phyloP scores from a whole-genome alignment of 2,797 vertebrate species.

The Cuculus canorus region DNA sequence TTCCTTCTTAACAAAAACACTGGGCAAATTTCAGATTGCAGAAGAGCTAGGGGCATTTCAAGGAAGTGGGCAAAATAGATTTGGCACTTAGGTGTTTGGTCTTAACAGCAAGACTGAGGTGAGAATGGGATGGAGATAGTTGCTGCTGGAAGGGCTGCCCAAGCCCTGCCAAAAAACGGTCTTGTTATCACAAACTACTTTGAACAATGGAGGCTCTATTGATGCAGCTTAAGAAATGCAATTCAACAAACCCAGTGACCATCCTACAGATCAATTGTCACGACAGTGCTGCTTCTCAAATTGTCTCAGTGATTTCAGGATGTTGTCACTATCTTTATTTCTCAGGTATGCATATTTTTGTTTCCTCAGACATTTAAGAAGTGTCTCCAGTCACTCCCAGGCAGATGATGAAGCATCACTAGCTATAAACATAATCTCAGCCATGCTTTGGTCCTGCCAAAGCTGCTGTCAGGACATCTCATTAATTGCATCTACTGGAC shows the following conservation, averaged over 20 bases:
- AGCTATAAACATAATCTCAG: rapidly evolving
- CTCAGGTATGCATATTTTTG: background rate
- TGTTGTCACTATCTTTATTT: background rate
- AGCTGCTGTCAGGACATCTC: background rate
- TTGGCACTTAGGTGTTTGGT: background rate
- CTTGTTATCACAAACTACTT: background rate
- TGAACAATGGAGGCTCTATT: background rate
- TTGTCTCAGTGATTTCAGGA: background rate
- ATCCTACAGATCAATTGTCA: background rate
- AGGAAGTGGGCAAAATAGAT: background rate
- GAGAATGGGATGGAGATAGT: background rate
- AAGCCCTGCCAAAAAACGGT: background rate
- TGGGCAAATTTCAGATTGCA: background rate
- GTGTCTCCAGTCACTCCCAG: background rate
- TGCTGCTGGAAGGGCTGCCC: background rate
- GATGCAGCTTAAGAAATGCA: background rate
- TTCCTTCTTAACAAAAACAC: background rate
- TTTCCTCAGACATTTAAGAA: background rate
- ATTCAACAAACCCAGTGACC: background rate
- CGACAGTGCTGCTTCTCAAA: background rate
- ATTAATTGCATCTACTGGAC: background rate
- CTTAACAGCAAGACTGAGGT: background rate
- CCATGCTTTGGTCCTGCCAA: background rate
- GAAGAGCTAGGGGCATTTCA: background rate
- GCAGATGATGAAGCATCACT: background rate